Base-by-base conservation (phyloP, 1,140 invertebrate genomes). In the Hypothenemus hampei region DNA sequence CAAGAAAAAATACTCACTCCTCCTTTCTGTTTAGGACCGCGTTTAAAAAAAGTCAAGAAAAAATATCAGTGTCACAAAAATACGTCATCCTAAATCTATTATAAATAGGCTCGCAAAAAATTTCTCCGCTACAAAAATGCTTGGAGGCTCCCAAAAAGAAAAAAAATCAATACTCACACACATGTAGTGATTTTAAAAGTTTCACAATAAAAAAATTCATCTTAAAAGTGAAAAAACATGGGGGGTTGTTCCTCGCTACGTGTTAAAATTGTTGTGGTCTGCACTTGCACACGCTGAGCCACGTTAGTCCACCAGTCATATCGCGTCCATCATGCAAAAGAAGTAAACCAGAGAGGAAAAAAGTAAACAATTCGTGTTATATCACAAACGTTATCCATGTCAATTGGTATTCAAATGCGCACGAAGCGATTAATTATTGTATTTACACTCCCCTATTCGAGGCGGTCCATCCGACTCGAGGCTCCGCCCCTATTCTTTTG, bases 331-430 rank as follows among this genome's bases (percentile, higher is more conserved):
- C n/a, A n/a, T n/a, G n/a, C n/a, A n/a, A n/a, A n/a, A n/a, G n/a
- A n/a, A n/a, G n/a, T n/a, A n/a, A n/a, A n/a, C n/a, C n/a, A n/a
- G n/a, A n/a, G n/a, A n/a, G n/a, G n/a, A n/a, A n/a, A n/a, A n/a
- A n/a, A n/a, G n/a, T n/a, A 20, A 13, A 13, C 3, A n/a, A n/a
- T n/a, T n/a, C n/a, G n/a, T n/a, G n/a, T n/a, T n/a, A n/a, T n/a
- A n/a, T n/a, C n/a, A n/a, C n/a, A n/a, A n/a, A n/a, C n/a, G n/a
- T n/a, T n/a, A n/a, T n/a, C n/a, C n/a, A n/a, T n/a, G n/a, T n/a
- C 47, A 79, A 80, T 80, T 81, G 79, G 79, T 81, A 81, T 81
- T 81, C 79, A 81, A 81, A 80, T 81, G 79, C 77, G 73, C 40
- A 23, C 19, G n/a, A 39, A 39, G 36, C 36, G 13, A 19, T 39